Evolutionary conservation across 92 coral and sea anemone species (phyloP).

Genomic region (Ricordea florida): DNA sequence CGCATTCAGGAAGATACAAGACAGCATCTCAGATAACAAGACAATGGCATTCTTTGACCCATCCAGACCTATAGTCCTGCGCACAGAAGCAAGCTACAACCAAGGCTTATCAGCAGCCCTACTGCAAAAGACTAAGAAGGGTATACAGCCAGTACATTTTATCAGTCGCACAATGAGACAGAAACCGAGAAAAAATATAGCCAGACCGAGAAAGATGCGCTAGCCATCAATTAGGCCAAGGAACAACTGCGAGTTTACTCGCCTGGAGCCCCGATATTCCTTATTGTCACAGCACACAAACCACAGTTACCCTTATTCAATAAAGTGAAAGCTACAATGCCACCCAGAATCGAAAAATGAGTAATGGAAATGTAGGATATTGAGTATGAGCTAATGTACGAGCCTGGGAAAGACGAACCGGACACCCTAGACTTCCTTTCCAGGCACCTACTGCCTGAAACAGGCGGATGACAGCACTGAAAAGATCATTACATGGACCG

Average conservation of each 20-base stretch:
- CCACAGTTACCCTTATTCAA: constrained; percentile 66
- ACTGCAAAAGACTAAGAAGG: no score
- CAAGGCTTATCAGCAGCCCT: no score
- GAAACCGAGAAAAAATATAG: constrained; percentile 59
- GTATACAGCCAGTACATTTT: no score
- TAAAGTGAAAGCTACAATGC: constrained; percentile 47
- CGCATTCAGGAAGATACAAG: no score
- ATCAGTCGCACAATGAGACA: no score
- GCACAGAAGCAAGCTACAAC: no score
- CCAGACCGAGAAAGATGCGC: constrained; percentile 58
- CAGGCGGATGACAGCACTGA: constrained; percentile 16
- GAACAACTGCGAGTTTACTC: constrained; percentile 49
- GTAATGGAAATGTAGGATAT: constrained; percentile 74
- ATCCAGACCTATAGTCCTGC: no score
- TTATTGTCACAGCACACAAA: constrained; percentile 75
- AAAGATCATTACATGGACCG: not conserved
- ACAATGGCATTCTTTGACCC: no score
- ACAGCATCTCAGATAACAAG: not conserved
- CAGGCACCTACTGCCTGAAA: not conserved
- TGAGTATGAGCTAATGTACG: constrained; percentile 44
- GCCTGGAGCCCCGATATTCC: constrained; percentile 72
- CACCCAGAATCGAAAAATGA: constrained; percentile 75
- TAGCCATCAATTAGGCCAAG: constrained; percentile 57
- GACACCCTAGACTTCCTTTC: constrained; percentile 48
- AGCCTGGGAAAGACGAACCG: constrained; percentile 49